phyloP scores from a whole-genome alignment of 2,797 vertebrate genomes.

The Gymnoscopelus braueri region DNA sequence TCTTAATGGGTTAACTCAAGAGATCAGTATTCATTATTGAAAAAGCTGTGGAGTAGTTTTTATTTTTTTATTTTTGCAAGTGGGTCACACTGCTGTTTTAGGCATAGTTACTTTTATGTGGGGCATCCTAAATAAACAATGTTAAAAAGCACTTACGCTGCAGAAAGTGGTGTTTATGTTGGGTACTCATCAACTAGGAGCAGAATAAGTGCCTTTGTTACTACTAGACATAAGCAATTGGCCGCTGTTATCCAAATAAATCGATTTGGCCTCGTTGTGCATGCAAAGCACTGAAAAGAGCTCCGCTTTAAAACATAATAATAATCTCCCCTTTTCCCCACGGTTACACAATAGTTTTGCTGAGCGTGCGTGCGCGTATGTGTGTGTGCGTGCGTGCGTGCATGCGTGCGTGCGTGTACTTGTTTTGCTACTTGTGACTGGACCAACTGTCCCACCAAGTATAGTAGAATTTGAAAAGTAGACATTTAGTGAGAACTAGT shows the following conservation, averaged over 20 bases:
- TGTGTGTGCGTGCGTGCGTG: no score
- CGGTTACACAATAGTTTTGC: no score
- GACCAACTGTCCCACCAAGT: no score
- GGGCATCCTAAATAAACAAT: slow-evolving; percentile 47
- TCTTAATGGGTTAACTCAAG: no score
- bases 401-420: background rate
- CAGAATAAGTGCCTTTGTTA: slow-evolving; percentile 11
- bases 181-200: background rate
- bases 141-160: slow-evolving; percentile 43
- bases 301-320: background rate
- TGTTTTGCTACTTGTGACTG: background rate
- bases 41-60: background rate
- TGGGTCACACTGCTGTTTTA: slow-evolving; percentile 44
- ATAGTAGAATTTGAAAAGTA: no score
- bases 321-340: no score
- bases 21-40: background rate
- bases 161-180: slow-evolving; percentile 38
- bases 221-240: no score
- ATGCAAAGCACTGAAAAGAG: background rate
- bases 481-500: no score
- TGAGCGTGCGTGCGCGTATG: no score
- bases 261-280: background rate
- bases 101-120: slow-evolving; percentile 39
- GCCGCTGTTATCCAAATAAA: slow-evolving; percentile 4
- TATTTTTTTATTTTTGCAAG: slow-evolving; percentile 11